Conservation (phyloP, 2,888 invertebrate genomes). For the Girardia tigrina region DNA sequence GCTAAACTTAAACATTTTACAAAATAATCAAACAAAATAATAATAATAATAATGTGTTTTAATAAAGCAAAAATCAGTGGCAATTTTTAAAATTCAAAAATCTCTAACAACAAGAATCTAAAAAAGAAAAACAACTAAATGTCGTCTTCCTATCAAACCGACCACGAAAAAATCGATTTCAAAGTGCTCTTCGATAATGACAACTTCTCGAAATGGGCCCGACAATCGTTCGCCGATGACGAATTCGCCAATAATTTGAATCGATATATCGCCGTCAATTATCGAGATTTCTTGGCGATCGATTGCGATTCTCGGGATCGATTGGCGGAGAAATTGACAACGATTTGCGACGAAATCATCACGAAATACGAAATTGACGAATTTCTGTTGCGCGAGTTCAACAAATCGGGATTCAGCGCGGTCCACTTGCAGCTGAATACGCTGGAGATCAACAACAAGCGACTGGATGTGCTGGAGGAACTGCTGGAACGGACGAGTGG, state of each 20-base stretch:
- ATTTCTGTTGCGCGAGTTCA: not conserved
- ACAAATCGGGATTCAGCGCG: not conserved
- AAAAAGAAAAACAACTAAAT: too few relatives aligned
- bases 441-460: not conserved
- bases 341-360: not conserved
- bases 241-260: not conserved
- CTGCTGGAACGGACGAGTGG: not conserved
- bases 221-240: not conserved
- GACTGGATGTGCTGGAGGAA: not conserved
- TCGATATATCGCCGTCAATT: too few relatives aligned
- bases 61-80: too few relatives aligned
- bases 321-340: too few relatives aligned
- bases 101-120: too few relatives aligned
- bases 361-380: not conserved
- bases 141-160: too few relatives aligned
- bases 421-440: not conserved
- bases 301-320: too few relatives aligned
- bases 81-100: too few relatives aligned
- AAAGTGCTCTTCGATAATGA: not conserved
- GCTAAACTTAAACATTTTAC: too few relatives aligned
- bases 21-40: too few relatives aligned
- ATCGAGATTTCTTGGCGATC: too few relatives aligned
- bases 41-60: too few relatives aligned
- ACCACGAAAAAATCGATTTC: not conserved
- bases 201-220: not conserved